Conservation (phyloP, 2,113 vertebrate genomes). For the Misgurnus anguillicaudatus region DNA sequence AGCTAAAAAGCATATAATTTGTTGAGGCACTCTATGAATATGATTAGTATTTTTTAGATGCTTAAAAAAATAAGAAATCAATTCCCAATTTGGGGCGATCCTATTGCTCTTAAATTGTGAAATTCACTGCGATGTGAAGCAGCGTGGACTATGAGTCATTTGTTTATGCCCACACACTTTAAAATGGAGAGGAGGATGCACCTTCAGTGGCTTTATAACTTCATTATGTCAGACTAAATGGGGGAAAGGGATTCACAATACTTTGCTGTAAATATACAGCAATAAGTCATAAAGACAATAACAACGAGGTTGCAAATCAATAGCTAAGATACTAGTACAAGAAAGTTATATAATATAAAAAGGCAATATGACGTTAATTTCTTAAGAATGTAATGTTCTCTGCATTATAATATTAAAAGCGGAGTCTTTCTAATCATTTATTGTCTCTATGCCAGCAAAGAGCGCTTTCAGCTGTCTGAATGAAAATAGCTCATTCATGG, state of each 20-base stretch:
- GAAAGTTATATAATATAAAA: constrained; percentile 8
- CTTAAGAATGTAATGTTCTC: constrained; percentile 20
- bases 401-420: constrained; percentile 34
- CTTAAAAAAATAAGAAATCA: constrained; percentile 35
- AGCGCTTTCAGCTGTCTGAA: constrained; percentile 20
- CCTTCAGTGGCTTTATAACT: constrained; percentile 21
- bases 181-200: not conserved
- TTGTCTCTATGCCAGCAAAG: constrained; percentile 37
- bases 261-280: constrained; percentile 36
- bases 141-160: constrained; percentile 23
- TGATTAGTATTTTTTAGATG: constrained; percentile 27
- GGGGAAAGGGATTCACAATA: constrained; percentile 23
- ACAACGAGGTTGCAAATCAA: constrained; percentile 4
- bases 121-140: constrained; percentile 21
- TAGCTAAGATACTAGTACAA: not conserved
- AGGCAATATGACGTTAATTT: constrained; percentile 10
- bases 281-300: not conserved
- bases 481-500: constrained; percentile 12
- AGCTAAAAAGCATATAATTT: constrained; percentile 6
- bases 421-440: constrained; percentile 13
- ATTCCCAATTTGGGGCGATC: constrained; percentile 10
- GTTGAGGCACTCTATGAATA: constrained; percentile 52
- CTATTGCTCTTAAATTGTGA: constrained; percentile 29
- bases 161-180: constrained; percentile 33
- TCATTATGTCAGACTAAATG: constrained; percentile 2